Percentiles rank a stretch among this genome's conserved stretches.
Conservation (phyloP, 2,113 vertebrate genomes). For the Euleptes europaea region DNA sequence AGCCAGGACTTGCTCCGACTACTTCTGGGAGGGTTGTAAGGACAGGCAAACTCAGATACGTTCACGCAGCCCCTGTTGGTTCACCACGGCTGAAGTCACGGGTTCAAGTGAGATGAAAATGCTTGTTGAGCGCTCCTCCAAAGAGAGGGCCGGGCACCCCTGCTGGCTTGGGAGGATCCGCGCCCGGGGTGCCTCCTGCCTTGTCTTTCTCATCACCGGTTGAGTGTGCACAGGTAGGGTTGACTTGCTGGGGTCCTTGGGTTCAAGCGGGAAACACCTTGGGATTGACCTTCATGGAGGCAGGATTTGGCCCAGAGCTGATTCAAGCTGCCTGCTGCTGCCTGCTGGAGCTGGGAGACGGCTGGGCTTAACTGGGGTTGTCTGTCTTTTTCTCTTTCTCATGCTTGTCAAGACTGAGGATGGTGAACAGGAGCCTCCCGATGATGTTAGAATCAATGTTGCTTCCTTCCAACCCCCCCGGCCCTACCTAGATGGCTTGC, state of each 20-base stretch:
- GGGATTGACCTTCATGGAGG: neutral
- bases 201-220: neutral
- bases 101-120: no score
- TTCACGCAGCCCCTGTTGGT: neutral
- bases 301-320: neutral
- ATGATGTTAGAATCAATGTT: conserved; percentile 59
- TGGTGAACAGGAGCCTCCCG: conserved; percentile 56
- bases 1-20: no score
- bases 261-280: no score
- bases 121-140: no score
- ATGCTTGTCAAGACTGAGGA: conserved; percentile 69
- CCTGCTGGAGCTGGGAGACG: neutral
- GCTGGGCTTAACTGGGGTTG: conserved; percentile 18
- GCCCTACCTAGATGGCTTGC: neutral
- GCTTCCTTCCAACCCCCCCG: conserved; percentile 18
- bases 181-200: neutral
- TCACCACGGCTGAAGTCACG: no score
- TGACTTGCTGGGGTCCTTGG: neutral
- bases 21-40: neutral
- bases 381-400: neutral
- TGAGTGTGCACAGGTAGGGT: neutral
- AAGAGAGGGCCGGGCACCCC: neutral
- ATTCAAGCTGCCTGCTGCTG: neutral
- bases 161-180: neutral
- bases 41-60: no score